Base-by-base conservation (phyloP, 2,888 invertebrate genomes). In the Lepas anatifera region DNA sequence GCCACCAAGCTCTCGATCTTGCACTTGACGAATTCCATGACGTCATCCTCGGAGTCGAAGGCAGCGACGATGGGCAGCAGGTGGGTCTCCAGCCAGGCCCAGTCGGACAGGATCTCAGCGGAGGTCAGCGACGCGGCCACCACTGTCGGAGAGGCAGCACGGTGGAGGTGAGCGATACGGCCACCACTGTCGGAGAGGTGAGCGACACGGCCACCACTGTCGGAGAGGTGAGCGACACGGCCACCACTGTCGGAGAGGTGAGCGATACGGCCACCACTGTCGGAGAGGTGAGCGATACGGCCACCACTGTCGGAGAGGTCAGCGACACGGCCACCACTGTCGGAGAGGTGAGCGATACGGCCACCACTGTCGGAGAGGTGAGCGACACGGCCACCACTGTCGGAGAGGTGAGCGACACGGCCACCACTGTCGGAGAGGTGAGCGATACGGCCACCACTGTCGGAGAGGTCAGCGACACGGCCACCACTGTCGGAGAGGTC, bases 1-100 rank as follows among this genome's bases (percentile, higher is more conserved):
- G 92, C 92, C 75, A 93, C 87, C 69, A 98, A 84, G n/a, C 95
- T 95, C 79, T 95, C 91, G 74, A 98, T 92, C 85, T 98, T 98
- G 78, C 95, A 95, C 75, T 87, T 87, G 0, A 98, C 95, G 85
- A 95, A 98, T 75, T 94, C 92, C 22, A 94, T 94, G 11, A 94
- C 87, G 81, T 98, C 97, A 75, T 94, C 93, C 78, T 95, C 95
- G 52, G 85, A 89, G 76, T 97, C 96, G 84, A 98, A 95, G 64
- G 91, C 89, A 80, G 89, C 89, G 52, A 97, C 82, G 4, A 92
- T 93, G 71, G 87, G 87, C 77, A 91, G 87, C 2, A 99, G 84
- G 84, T 96, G 89, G 69, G 87, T 84, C 76, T 92, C 87, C 22
- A 99, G 81, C 95, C 96, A 98, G 78, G 90, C 87, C 98, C 97